Base-by-base conservation (phyloP, 53 echinoderm and acorn worm species). In the Antedon mediterranea region DNA sequence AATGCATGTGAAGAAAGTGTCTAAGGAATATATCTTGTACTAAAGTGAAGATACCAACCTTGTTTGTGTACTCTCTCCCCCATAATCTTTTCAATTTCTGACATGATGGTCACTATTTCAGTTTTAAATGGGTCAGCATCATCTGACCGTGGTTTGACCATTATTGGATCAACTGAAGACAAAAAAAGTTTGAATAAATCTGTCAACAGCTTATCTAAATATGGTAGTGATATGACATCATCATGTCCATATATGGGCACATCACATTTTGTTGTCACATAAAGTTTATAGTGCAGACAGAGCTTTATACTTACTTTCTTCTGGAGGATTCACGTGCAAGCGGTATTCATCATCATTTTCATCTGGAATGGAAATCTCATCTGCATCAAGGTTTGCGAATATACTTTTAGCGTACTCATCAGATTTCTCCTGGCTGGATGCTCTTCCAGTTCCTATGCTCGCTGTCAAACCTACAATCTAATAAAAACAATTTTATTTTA, bases 401-500 rank as follows among this genome's bases (percentile, higher is more conserved):
- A 95, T 81, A 72, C 83, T 80, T 9, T 88, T 43, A 30, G 85
- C 83, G 80, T 94, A 89, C 0, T 81, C 33, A 23, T 81, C 43
- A 8, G 91, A 91, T 73, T 83, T 73, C 7, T 74, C 29, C 26
- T 87, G 77, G 20, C 30, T 29, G 29, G 72, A 85, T n/a, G 91
- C 89, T 41, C 83, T 85, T 18, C 91, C 91, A 7, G 89, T 81
- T 5, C 94, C 94, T 15, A 91, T 72, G 32, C 89, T 86, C 70
- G 94, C 94, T 26, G 94, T 94, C 87, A 94, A 75, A 6, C 87
- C 94, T 32, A 94, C 71, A 11, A 94, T 84, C 94, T 94, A 77
- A 15, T 18, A 31, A 37, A 43, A n/a, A 71, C 11, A 6, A 37
- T 37, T 6, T 6, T 11, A n/a, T n/a, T n/a, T n/a, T n/a, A 11